Evolutionary conservation across 2,888 invertebrate species (phyloP).

Genomic region (Mantis religiosa): DNA sequence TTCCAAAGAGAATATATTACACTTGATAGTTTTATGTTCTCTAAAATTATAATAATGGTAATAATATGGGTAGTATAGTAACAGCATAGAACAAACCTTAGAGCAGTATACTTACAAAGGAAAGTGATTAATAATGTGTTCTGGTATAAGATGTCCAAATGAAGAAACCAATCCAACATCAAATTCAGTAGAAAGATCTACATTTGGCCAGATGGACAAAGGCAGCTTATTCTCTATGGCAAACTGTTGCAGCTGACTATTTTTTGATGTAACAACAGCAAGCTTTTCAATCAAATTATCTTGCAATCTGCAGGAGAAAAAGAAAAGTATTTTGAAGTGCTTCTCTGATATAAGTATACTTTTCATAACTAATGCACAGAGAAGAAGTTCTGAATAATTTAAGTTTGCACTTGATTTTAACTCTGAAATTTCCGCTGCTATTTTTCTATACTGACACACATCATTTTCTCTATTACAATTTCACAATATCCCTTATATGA

Average conservation of each 20-base stretch:
- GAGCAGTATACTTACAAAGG: slow-evolving; percentile 62
- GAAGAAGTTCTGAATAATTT: no score
- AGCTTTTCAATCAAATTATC: slow-evolving; percentile 51
- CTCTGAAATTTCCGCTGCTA: neutral
- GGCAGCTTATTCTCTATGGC: slow-evolving; percentile 57
- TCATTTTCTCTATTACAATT: neutral
- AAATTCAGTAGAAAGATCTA: slow-evolving; percentile 51
- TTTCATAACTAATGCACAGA: no score
- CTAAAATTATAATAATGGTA: no score
- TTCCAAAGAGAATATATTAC: no score
- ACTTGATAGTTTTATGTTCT: no score
- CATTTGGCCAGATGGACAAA: slow-evolving; percentile 63
- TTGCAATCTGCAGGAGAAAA: slow-evolving; percentile 48
- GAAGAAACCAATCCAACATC: slow-evolving; percentile 89
- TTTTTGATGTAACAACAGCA: slow-evolving; percentile 67
- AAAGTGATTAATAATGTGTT: slow-evolving; percentile 68
- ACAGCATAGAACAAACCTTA: neutral
- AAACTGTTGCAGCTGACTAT: slow-evolving; percentile 64
- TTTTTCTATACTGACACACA: neutral
- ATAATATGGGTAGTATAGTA: neutral
- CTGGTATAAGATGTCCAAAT: slow-evolving; percentile 87
- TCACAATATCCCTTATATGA: neutral
- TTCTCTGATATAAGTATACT: neutral
- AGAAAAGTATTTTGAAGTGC: neutral
- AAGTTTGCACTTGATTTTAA: no score